Evolutionary conservation across 1,140 invertebrate species (phyloP), one percentile per base, ranked within the genome.

Genomic region (Drosophila ercepeae): DNA sequence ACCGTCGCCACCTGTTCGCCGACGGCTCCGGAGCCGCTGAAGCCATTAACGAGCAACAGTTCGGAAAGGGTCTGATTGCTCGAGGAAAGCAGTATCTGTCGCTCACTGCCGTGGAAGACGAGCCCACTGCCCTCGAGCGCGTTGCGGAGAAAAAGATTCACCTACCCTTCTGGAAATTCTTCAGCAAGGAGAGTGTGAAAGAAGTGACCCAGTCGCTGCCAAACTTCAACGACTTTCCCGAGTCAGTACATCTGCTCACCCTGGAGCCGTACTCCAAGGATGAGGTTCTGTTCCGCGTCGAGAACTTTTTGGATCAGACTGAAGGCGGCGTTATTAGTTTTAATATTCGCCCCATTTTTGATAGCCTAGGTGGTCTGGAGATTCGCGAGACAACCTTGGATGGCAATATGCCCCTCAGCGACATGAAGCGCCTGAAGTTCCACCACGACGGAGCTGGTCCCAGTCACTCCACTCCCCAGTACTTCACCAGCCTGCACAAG

Each of bases 1-100:
- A 99, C 90, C 93, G 98, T 61, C 93, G 97, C 57, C 92, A 97
- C 23, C 83, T 98, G 0, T 93, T 94, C 59, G 98, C 99, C 88
- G 98, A 99, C 92, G 95, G 95, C 1, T 97, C 97, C 73, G 98
- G 98, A 4, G 98, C 99, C 0, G 95, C 93, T 0, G 98, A 99
- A 92, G 94, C 98, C 0, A 91, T 99, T 0, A 97, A 99, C 89
- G 98, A 99, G 92, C 93, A 93, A 3, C 97, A 94, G 0, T 94
- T 92, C 71, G 94, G 94, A 2, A 88, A 93, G 73, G 97, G 98
- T 3, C 91, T 99, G 1, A 95, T 99, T 3, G 95, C 95, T 0
- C 93, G 95, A 75, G 98, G 98, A 23, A 94, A 92, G 18, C 96
- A 97, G 91, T 94, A 94, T 63, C 60, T 90, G 0, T 68, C 96